Percentiles rank a stretch among this genome's conserved stretches.
Conservation (phyloP, 1,140 invertebrate genomes). For the Idris sp. region DNA sequence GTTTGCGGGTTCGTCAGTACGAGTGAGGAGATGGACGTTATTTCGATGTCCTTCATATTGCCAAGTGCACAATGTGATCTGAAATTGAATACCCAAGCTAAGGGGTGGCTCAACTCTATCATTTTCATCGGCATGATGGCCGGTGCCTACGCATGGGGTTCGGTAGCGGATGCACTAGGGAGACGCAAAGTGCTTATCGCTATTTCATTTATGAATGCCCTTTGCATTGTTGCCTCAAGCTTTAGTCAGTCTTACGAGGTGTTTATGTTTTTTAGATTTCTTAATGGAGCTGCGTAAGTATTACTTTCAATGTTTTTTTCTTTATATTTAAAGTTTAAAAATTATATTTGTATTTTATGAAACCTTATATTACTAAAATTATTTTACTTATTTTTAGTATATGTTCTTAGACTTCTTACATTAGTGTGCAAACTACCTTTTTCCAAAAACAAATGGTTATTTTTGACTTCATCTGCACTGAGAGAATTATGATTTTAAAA, state of each 20-base stretch:
- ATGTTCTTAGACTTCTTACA: too few relatives aligned
- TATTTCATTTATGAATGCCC: slow-evolving; percentile 92
- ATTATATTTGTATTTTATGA: too few relatives aligned
- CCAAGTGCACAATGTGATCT: slow-evolving; percentile 95
- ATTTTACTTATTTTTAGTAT: too few relatives aligned
- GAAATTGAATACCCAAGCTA: slow-evolving; percentile 89
- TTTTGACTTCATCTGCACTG: too few relatives aligned
- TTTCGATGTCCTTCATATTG: slow-evolving; percentile 95
- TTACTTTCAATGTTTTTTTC: not conserved
- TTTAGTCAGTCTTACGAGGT: slow-evolving; percentile 91
- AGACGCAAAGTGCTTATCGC: slow-evolving; percentile 91
- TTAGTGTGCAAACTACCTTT: too few relatives aligned
- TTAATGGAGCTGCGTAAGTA: slow-evolving; percentile 94
- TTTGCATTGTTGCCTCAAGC: slow-evolving; percentile 92
- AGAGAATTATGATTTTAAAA: too few relatives aligned
- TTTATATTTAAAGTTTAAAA: too few relatives aligned
- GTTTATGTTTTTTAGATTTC: slow-evolving; percentile 92
- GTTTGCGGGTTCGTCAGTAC: slow-evolving; percentile 95
- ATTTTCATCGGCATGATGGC: slow-evolving; percentile 95
- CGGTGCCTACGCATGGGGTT: slow-evolving; percentile 94
- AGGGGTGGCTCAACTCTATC: slow-evolving; percentile 92
- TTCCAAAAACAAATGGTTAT: too few relatives aligned
- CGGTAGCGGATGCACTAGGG: slow-evolving; percentile 90
- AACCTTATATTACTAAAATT: too few relatives aligned
- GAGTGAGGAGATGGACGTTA: slow-evolving; percentile 96